These are phyloP conservation scores for Cairina moschata DNA, from an alignment of 2,113 vertebrate species.

Conservation along the genomic window DNA sequence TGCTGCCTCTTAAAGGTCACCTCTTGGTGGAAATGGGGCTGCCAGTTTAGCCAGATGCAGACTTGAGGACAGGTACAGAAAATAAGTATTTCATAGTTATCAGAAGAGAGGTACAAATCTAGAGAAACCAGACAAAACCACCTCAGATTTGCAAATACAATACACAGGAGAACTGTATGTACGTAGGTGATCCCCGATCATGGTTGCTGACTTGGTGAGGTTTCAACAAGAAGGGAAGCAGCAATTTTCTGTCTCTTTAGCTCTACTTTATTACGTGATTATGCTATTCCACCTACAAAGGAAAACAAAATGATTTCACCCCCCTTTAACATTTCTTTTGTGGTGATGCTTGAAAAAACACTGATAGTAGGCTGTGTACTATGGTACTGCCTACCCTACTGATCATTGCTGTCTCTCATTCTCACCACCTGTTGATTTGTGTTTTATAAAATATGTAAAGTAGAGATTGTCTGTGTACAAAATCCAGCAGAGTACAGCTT, in stretches of 20 bases:
- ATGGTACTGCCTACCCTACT: background rate
- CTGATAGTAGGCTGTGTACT: fast-evolving
- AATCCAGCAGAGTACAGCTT: background rate
- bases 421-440: background rate
- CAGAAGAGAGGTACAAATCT: background rate
- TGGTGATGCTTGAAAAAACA: background rate
- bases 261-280: background rate
- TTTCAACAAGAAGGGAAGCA: background rate
- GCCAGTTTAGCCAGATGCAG: background rate
- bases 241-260: background rate
- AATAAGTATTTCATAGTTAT: background rate
- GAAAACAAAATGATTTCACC: background rate
- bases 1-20: background rate
- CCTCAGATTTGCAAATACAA: background rate
- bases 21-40: fast-evolving
- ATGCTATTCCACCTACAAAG: background rate
- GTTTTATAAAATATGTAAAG: background rate
- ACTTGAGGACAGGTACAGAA: background rate
- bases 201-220: background rate
- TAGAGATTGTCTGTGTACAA: background rate
- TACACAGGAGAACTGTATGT: fast-evolving
- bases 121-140: background rate
- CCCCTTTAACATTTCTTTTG: background rate
- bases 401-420: background rate
- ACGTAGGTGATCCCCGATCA: background rate